Evolutionary conservation across 2,113 vertebrate genomes (phyloP).

Genomic region (Gobius niger): DNA sequence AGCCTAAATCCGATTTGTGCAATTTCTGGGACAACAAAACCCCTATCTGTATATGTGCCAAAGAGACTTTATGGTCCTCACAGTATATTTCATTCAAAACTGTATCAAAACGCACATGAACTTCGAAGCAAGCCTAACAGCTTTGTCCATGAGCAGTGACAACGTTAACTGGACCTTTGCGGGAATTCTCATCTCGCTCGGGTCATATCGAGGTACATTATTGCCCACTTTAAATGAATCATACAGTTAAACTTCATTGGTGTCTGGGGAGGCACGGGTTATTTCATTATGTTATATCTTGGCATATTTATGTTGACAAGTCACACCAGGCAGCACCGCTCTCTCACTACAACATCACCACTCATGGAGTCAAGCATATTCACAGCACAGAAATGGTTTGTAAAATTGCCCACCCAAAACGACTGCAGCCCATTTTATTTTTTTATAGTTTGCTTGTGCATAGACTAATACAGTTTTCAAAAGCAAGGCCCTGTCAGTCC

Average conservation of each 20-base stretch:
- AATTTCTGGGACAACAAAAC: conserved; percentile 11
- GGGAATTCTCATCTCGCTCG: not conserved
- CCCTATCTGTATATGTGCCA: no score
- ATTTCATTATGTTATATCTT: conserved; percentile 19
- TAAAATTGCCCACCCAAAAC: not conserved
- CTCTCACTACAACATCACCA: not conserved
- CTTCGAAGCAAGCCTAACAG: conserved; percentile 7
- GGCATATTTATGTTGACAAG: not conserved
- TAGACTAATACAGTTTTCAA: conserved; percentile 15
- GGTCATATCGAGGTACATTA: not conserved
- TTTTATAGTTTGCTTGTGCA: conserved; percentile 18
- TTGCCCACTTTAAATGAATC: conserved; percentile 9
- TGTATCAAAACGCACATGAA: not conserved
- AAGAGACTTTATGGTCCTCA: no score
- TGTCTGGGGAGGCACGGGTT: conserved; percentile 17
- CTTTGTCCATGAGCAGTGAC: not conserved
- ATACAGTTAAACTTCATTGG: conserved; percentile 22
- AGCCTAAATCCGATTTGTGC: conserved; percentile 22
- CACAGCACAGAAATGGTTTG: not conserved
- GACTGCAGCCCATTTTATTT: not conserved
- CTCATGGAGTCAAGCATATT: not conserved
- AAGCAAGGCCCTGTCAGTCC: conserved; percentile 20
- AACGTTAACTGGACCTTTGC: not conserved
- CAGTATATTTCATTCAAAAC: conserved; percentile 2
- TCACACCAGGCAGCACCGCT: not conserved